These are phyloP conservation scores for Perizoma affinitatum DNA, from an alignment of 2,888 invertebrate species.

Conservation along the genomic window DNA sequence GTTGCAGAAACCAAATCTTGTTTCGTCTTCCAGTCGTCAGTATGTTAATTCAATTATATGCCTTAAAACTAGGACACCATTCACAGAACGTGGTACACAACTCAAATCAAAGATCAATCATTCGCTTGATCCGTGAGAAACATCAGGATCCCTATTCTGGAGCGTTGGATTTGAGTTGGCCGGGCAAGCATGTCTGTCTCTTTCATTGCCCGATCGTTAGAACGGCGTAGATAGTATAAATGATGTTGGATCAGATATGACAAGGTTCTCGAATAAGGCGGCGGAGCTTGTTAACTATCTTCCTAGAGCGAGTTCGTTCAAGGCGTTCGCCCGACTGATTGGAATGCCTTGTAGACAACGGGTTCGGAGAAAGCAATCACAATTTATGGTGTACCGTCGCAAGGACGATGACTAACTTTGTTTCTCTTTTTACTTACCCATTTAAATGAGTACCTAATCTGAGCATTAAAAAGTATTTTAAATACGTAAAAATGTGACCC, in stretches of 20 bases:
- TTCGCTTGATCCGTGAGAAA: constrained; percentile 41
- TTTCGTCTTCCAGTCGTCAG: neutral
- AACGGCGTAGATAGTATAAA: constrained; percentile 36
- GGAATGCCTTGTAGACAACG: constrained; percentile 60
- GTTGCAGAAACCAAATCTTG: neutral
- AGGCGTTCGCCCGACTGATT: constrained; percentile 57
- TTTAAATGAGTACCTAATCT: constrained; percentile 1
- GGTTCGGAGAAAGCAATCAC: constrained; percentile 65
- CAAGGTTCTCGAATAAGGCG: constrained; percentile 46
- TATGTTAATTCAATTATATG: constrained; percentile 24
- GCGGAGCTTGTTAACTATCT: constrained; percentile 58
- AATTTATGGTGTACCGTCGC: constrained; percentile 55
- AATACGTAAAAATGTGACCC: too few species aligned
- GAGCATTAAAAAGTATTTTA: constrained; percentile 1
- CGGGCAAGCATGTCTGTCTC: constrained; percentile 33
- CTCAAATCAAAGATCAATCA: constrained; percentile 43
- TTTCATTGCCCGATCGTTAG: constrained; percentile 29
- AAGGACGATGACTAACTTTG: constrained; percentile 42
- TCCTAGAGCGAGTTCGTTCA: constrained; percentile 51
- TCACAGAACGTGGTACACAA: constrained; percentile 33
- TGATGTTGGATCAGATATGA: constrained; percentile 46
- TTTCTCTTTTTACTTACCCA: constrained; percentile 35
- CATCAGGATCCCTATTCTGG: constrained; percentile 36
- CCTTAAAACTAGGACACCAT: constrained; percentile 33
- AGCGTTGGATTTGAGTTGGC: constrained; percentile 33